phyloP scores from a whole-genome alignment of 2,113 vertebrate genomes.

The Gymnorhina tibicen region DNA sequence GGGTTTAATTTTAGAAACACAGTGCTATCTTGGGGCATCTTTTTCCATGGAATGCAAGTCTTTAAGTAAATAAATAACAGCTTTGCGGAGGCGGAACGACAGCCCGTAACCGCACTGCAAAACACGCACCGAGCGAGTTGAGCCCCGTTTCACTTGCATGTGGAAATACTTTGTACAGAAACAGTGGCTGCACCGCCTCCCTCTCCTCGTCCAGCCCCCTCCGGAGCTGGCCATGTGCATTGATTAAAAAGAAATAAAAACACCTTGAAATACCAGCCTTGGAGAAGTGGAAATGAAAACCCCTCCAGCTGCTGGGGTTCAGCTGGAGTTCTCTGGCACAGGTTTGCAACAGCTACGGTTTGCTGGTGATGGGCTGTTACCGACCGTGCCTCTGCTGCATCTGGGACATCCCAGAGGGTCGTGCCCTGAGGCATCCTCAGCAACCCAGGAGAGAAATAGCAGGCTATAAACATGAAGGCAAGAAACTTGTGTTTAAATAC shows the following conservation, averaged over 20 bases:
- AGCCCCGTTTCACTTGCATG: neutral
- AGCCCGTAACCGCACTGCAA: neutral
- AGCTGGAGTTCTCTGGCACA: neutral
- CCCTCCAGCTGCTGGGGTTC: slow-evolving; percentile 23
- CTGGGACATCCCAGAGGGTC: neutral
- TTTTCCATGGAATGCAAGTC: slow-evolving; percentile 60
- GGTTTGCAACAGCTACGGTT: neutral
- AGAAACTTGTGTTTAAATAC: slow-evolving; percentile 27
- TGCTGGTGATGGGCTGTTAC: neutral
- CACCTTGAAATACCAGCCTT: slow-evolving; percentile 45
- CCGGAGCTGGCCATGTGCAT: neutral
- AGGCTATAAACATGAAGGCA: neutral
- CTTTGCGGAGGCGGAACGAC: slow-evolving; percentile 30
- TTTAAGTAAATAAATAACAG: slow-evolving; percentile 69
- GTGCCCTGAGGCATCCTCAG: neutral
- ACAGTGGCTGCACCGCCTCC: neutral
- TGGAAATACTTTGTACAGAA: slow-evolving; percentile 37
- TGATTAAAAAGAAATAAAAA: slow-evolving; percentile 44
- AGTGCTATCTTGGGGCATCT: slow-evolving; percentile 64
- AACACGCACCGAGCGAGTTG: neutral
- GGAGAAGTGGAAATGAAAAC: slow-evolving; percentile 31
- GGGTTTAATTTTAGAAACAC: slow-evolving; percentile 64
- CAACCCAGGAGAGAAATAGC: neutral
- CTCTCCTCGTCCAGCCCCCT: neutral
- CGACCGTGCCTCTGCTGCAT: neutral